These are phyloP conservation scores for Zaprionus bogoriensis DNA, from an alignment of 2,888 invertebrate species.

Conservation along the genomic window DNA sequence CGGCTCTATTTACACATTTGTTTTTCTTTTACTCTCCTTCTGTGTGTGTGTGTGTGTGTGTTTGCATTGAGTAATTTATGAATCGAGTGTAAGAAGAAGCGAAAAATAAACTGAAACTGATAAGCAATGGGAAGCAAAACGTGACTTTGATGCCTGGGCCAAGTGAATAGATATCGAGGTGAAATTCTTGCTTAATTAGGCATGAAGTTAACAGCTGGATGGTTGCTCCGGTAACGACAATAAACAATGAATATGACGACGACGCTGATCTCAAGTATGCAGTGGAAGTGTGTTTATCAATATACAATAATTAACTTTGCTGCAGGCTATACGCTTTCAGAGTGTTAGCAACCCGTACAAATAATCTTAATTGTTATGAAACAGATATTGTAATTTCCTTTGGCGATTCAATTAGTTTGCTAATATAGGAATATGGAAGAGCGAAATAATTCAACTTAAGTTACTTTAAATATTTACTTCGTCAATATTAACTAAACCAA, in stretches of 20 bases:
- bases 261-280: neutral
- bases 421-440: too few relatives aligned
- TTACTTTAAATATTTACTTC: too few relatives aligned
- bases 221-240: neutral
- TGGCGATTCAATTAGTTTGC: too few relatives aligned
- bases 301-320: neutral
- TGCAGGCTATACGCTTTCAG: too few relatives aligned
- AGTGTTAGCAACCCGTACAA: too few relatives aligned
- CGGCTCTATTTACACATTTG: slow-evolving; percentile 3
- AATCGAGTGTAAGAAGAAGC: slow-evolving; percentile 4
- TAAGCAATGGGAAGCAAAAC: slow-evolving; percentile 37
- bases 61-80: slow-evolving; percentile 34
- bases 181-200: slow-evolving; percentile 19
- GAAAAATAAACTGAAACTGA: slow-evolving; percentile 12
- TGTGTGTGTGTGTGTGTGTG: slow-evolving; percentile 7
- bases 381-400: too few relatives aligned
- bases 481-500: too few relatives aligned
- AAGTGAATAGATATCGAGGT: slow-evolving; percentile 9
- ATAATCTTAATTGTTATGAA: too few relatives aligned
- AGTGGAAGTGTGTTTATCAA: neutral
- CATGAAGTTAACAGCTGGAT: slow-evolving; percentile 10
- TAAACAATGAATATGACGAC: neutral
- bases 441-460: too few relatives aligned
- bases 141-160: slow-evolving; percentile 13
- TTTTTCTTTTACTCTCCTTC: neutral